Evolutionary conservation across 2,113 vertebrate genomes (phyloP), one percentile per base, ranked within the genome.

Genomic region (Redunca redunca): DNA sequence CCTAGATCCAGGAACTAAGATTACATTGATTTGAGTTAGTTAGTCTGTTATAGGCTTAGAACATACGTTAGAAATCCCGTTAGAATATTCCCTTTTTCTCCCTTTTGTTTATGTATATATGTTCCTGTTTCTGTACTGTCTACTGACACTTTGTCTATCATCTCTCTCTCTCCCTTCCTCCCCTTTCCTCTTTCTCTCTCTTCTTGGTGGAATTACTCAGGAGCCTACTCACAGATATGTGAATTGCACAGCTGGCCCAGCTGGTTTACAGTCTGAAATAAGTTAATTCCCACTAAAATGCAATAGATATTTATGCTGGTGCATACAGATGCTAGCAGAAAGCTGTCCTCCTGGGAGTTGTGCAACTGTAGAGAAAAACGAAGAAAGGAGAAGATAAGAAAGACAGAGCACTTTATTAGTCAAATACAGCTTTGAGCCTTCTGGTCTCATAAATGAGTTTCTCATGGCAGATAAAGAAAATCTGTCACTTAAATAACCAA

Each of bases 381-480:
- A 92, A 95, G 16, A 55, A 36, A 71, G 12, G 81, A 78, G 64
- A 87, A 62, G 60, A 74, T 64, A 71, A 97, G 96, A 74, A 40
- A 55, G 12, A 13, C 16, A 58, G 86, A 67, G 21, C 3, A 28
- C 36, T 82, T 80, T 82, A 88, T 94, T 89, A 50, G 84, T 93
- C 19, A 93, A 86, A 87, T 30, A 6, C 26, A 74, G 83, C 80
- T 64, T 71, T 57, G 16, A 90, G 36, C 43, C 36, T 90, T 88
- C 36, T 55, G 67, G 57, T 57, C 88, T 94, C 19, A 30, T n/a
- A 86, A 96, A 92, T 88, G 60, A 91, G 87, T 94, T 90, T 91
- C 50, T 97, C 9, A 40, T 60, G 92, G 67, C 40, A 64, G 50
- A 82, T 33, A 81, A 60, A 91, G 85, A 62, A 90, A 94, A 94